These are phyloP conservation scores for Caenorhabditis plicata DNA, from an alignment of 2,888 invertebrate species.

Conservation along the genomic window DNA sequence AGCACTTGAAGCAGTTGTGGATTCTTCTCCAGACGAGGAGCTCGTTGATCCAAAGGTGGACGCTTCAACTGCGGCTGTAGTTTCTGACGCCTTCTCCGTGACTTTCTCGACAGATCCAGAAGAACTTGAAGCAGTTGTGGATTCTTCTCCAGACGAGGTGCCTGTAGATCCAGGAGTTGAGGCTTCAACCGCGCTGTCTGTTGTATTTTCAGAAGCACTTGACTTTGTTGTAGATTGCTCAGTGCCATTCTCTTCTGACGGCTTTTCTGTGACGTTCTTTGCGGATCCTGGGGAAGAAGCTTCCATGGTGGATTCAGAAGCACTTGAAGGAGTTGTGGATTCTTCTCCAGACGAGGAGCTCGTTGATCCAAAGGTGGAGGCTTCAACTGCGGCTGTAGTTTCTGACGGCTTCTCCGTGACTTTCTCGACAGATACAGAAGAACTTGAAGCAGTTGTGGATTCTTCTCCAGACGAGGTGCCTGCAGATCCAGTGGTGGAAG, in stretches of 20 bases:
- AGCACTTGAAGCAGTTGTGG: not conserved
- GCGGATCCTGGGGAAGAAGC: not conserved
- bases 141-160: not conserved
- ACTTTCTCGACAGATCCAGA: not conserved
- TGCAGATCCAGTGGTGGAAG: constrained; percentile 1
- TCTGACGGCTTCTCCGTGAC: not conserved
- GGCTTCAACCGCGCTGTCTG: not conserved
- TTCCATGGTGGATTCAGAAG: not conserved
- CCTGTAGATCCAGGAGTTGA: no score
- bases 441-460: not conserved
- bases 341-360: constrained; percentile 6
- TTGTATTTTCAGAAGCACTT: no score
- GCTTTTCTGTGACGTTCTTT: not conserved
- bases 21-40: constrained; percentile 2
- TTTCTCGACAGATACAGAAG: not conserved
- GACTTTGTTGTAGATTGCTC: no score
- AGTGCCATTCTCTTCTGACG: not conserved
- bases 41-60: constrained; percentile 5
- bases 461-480: constrained; percentile 1
- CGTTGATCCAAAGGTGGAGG: no score
- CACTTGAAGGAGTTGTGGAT: not conserved
- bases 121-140: constrained; percentile 8
- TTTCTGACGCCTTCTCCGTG: not conserved
- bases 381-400: constrained; percentile 3
- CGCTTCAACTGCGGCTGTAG: constrained; percentile 7